phyloP scores from a whole-genome alignment of 2,888 invertebrate genomes.

The Melieria picta region DNA sequence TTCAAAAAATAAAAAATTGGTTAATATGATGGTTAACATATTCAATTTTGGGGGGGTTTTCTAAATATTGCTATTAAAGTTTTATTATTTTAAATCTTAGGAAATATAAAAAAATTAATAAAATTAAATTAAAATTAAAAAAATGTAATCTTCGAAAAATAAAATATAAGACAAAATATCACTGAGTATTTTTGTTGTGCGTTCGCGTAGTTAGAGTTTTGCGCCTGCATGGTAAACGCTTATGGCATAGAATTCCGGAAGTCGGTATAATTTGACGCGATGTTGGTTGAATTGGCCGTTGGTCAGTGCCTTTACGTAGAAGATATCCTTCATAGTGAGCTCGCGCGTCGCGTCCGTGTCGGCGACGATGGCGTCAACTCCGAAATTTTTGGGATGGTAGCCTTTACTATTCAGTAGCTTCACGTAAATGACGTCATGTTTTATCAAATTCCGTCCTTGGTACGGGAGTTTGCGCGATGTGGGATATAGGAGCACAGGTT shows the following conservation, averaged over 20 bases:
- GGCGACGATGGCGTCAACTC: constrained; percentile 12
- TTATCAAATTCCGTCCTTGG: constrained; percentile 47
- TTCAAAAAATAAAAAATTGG: too few species aligned
- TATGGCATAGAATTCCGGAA: constrained; percentile 61
- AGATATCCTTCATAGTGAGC: constrained; percentile 54
- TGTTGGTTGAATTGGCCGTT: constrained; percentile 61
- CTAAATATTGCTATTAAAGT: too few species aligned
- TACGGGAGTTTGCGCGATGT: constrained; percentile 40
- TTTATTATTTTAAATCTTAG: too few species aligned
- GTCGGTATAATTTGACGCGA: constrained; percentile 56
- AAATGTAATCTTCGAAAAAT: not conserved
- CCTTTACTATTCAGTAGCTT: constrained; percentile 51
- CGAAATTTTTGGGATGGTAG: constrained; percentile 53
- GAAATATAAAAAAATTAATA: too few species aligned
- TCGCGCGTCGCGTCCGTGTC: constrained; percentile 39
- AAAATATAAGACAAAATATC: constrained; percentile 1
- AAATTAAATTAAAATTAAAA: not conserved
- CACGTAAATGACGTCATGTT: constrained; percentile 51
- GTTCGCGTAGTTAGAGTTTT: not conserved
- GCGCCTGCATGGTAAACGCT: constrained; percentile 52
- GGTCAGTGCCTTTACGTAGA: constrained; percentile 57
- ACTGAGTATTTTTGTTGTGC: not conserved
- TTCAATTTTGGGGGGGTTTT: too few species aligned
- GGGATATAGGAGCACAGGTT: constrained; percentile 58
- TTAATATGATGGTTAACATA: too few species aligned